Evolutionary conservation across 2,797 vertebrate species (phyloP).

Genomic region (Ctenosaura bakeri): DNA sequence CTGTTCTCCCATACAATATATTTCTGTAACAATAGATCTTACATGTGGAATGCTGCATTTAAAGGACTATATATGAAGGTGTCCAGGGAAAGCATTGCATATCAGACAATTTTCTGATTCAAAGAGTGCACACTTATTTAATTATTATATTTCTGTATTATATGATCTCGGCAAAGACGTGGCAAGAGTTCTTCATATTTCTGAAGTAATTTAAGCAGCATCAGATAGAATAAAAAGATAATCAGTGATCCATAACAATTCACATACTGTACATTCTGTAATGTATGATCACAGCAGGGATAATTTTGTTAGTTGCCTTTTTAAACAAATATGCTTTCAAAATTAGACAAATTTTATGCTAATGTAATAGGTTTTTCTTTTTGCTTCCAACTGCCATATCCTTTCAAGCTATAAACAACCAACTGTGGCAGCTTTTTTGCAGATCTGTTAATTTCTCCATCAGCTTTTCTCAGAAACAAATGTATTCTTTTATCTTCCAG

Average conservation of each 20-base stretch:
- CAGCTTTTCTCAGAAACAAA: background rate
- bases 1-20: background rate
- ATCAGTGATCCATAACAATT: slow-evolving; percentile 56
- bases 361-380: slow-evolving; percentile 51
- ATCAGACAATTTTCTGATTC: background rate
- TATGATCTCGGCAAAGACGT: slow-evolving; percentile 35
- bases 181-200: slow-evolving; percentile 60
- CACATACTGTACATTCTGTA: slow-evolving; percentile 64
- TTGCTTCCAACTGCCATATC: slow-evolving; percentile 16
- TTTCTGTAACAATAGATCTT: background rate
- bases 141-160: slow-evolving; percentile 47
- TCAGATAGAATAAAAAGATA: slow-evolving; percentile 67
- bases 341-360: slow-evolving; percentile 55
- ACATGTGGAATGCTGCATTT: slow-evolving; percentile 20
- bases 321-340: slow-evolving; percentile 65
- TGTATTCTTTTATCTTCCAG: slow-evolving; percentile 31
- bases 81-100: slow-evolving; percentile 35
- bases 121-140: slow-evolving; percentile 36
- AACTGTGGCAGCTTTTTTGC: slow-evolving; percentile 35
- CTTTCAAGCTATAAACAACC: slow-evolving; percentile 57
- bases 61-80: slow-evolving; percentile 20
- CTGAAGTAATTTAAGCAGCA: slow-evolving; percentile 58
- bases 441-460: slow-evolving; percentile 49
- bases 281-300: slow-evolving; percentile 67
- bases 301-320: slow-evolving; percentile 55